Evolutionary conservation across 2,113 vertebrate species (phyloP).

Genomic region (Limnothrissa miodon): DNA sequence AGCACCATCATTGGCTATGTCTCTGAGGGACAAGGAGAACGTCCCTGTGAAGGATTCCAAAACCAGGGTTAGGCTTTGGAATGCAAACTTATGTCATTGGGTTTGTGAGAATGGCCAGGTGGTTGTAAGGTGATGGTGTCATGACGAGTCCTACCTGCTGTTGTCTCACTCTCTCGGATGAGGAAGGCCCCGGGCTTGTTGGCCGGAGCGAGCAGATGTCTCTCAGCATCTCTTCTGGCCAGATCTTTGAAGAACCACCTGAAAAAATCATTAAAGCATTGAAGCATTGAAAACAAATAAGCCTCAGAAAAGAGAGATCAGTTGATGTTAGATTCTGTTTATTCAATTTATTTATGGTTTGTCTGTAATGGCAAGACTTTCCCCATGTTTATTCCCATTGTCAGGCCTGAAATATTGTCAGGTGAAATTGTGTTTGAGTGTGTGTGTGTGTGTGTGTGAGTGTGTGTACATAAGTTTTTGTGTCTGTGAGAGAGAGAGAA

Average conservation of each 20-base stretch:
- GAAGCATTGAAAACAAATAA: background rate
- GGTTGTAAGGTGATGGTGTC: background rate
- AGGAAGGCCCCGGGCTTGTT: conserved; percentile 83
- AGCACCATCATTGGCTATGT: conserved; percentile 66
- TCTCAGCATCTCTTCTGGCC: conserved; percentile 87
- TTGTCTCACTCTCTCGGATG: conserved; percentile 89
- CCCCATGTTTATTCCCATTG: too few relatives aligned
- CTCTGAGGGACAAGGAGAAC: conserved; percentile 88
- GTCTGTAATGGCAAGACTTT: too few relatives aligned
- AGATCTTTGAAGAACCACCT: conserved; percentile 96
- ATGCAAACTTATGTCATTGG: too few relatives aligned
- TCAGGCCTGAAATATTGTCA: too few relatives aligned
- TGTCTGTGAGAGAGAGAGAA: conserved; percentile 25
- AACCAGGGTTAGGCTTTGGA: background rate
- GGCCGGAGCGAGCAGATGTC: conserved; percentile 83
- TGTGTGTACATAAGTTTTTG: too few relatives aligned
- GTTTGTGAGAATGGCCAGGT: background rate
- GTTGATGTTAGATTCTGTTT: background rate
- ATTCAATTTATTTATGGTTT: too few relatives aligned
- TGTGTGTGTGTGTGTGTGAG: background rate
- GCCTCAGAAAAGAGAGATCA: background rate
- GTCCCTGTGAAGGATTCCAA: conserved; percentile 71
- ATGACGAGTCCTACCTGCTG: conserved; percentile 73
- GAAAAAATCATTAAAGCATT: conserved; percentile 27
- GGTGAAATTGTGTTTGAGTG: background rate